Evolutionary conservation across 2,113 vertebrate genomes (phyloP), one percentile per base, ranked within the genome.

Genomic region (Cettia cetti): DNA sequence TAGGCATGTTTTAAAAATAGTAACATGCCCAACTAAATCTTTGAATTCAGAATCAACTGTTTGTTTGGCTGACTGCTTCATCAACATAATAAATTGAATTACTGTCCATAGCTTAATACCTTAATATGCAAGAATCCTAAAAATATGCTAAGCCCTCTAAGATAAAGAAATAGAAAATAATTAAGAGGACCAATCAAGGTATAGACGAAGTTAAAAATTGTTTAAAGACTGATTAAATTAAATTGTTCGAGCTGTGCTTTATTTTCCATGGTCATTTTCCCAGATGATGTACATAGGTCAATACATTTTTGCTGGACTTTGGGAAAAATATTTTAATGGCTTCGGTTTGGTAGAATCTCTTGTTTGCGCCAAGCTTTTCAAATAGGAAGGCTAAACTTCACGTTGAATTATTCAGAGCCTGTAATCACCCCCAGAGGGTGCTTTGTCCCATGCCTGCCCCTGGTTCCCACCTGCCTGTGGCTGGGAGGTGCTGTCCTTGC

Each of bases 301-400:
- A 13, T 2, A 6, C 1, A 13, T 4, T 53, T 39, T n/a, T 81
- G 12, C 20, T 52, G 33, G 20, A 33, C 30, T 89, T 65, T 27
- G 30, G 14, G 15, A 31, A 8, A 11, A 60, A 17, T 57, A 37
- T 21, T 89, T 56, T 14, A 52, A 8, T 37, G 19, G 11, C 3
- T 75, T 53, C 31, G 15, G 2, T 59, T 74, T 50, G 14, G 30
- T 71, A 11, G 39, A 35, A n/a, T 47, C 2, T 0, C 40, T 44
- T 92, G 23, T 68, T 89, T 74, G 4, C 26, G 19, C 44, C 20
- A 20, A 0, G 0, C n/a, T 71, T 90, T 42, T 44, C 7, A 8
- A 47, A 22, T 7, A 8, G 9, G 27, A 76, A 64, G 33, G 53
- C 66, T 47, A 0, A 82, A 54, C 56, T 82, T 79, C 11, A 1